A percentile compares a stretch with the other conserved stretches of the same genome.
These are phyloP conservation scores for Archips xylosteana DNA, from an alignment of 2,888 invertebrate genomes.

Conservation along the genomic window DNA sequence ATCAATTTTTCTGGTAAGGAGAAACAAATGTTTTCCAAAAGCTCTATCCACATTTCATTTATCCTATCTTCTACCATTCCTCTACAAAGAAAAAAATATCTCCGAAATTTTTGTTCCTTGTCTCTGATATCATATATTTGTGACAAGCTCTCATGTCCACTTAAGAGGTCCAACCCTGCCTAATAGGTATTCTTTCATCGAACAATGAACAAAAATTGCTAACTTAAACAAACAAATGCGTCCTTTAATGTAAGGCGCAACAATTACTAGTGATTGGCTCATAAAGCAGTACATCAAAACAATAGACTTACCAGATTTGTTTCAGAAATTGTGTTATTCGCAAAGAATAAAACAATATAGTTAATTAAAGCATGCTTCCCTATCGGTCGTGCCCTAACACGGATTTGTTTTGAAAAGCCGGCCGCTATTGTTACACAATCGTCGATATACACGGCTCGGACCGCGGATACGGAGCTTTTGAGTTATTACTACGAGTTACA, in stretches of 20 bases:
- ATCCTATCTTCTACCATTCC: too few relatives aligned
- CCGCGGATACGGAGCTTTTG: conserved; percentile 40
- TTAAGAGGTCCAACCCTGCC: too few relatives aligned
- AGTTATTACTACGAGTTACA: conserved; percentile 16
- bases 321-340: conserved; percentile 37
- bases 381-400: conserved; percentile 65
- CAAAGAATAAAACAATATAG: conserved; percentile 58
- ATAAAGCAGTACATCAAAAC: conserved; percentile 22
- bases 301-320: conserved; percentile 22
- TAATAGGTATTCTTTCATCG: too few relatives aligned
- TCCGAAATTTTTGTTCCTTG: too few relatives aligned
- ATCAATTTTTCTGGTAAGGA: too few relatives aligned
- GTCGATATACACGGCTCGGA: conserved; percentile 41
- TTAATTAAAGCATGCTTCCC: conserved; percentile 60
- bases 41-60: too few relatives aligned
- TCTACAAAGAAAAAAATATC: too few relatives aligned
- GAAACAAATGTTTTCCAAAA: too few relatives aligned
- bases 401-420: conserved; percentile 51
- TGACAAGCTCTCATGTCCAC: too few relatives aligned
- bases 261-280: conserved; percentile 6
- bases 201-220: too few relatives aligned
- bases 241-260: not conserved
- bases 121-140: too few relatives aligned
- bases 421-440: conserved; percentile 55
- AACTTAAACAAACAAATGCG: not conserved